Percentiles rank a stretch among this genome's conserved stretches.
Evolutionary conservation across 2,797 vertebrate species (phyloP).

Genomic region (Trachurus trachurus): DNA sequence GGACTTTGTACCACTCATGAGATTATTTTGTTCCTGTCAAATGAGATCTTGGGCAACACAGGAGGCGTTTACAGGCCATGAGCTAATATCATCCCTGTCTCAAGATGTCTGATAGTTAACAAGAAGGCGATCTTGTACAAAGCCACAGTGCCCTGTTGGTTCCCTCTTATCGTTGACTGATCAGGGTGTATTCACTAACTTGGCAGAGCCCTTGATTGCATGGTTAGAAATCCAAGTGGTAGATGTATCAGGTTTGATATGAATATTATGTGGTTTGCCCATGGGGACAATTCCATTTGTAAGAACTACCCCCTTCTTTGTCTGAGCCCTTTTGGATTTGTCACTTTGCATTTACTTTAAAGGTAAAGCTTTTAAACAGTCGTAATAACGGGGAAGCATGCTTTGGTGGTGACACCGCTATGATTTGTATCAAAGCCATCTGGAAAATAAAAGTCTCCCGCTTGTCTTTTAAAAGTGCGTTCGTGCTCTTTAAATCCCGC

Average conservation of each 20-base stretch:
- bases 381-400: slow-evolving; percentile 64
- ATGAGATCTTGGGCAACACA: slow-evolving; percentile 38
- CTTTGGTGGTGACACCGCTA: slow-evolving; percentile 60
- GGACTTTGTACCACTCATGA: slow-evolving; percentile 5
- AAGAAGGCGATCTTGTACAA: slow-evolving; percentile 32
- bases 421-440: slow-evolving; percentile 76
- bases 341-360: slow-evolving; percentile 78
- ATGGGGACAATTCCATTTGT: slow-evolving; percentile 78
- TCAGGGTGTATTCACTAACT: slow-evolving; percentile 72
- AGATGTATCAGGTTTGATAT: slow-evolving; percentile 78
- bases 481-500: slow-evolving; percentile 46
- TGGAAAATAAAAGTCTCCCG: slow-evolving; percentile 69
- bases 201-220: slow-evolving; percentile 82
- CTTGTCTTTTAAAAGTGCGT: slow-evolving; percentile 53
- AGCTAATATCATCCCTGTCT: slow-evolving; percentile 59
- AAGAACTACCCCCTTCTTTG: slow-evolving; percentile 55
- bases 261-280: slow-evolving; percentile 76
- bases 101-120: slow-evolving; percentile 58
- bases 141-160: slow-evolving; percentile 45
- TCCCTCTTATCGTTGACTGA: slow-evolving; percentile 74
- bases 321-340: slow-evolving; percentile 72
- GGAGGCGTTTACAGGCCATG: slow-evolving; percentile 41
- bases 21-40: slow-evolving; percentile 46
- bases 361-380: slow-evolving; percentile 73
- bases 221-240: slow-evolving; percentile 74